Evolutionary conservation across 1,140 invertebrate genomes (phyloP), one percentile per base, ranked within the genome.

Genomic region (Psix sp.): DNA sequence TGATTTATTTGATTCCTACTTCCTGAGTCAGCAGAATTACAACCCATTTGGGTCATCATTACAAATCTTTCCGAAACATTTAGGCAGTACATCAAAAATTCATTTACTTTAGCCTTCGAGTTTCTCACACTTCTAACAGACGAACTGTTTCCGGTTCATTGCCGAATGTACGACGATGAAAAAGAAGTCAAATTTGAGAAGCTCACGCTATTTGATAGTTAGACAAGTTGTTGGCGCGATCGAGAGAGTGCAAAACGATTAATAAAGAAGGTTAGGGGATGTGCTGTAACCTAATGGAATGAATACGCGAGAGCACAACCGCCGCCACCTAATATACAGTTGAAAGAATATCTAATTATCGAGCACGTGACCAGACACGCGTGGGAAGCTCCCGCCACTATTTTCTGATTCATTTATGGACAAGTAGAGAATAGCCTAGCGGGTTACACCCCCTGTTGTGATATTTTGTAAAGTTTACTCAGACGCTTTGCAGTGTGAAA

Each of bases 331-430:
- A 84, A 84, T 84, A 79, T 62, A 80, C 77, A 51, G 74, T 20
- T 80, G 83, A 85, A 86, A 85, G 84, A 86, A 85, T 86, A 86
- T 85, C 84, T 86, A 86, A 85, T 86, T 86, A 86, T 85, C 79
- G 49, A 80, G 77, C 84, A 86, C 84, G 84, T 85, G 84, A 80
- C 84, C 46, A 21, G 83, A 75, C 84, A 85, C 84, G 84, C 84
- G 84, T 80, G 79, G 79, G 82, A 85, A 81, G 82, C 81, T 82
- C 79, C 80, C 79, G 77, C 74, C 77, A 77, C 72, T 84, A 85
- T 85, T 85, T 85, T 86, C 82, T 80, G 83, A 85, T 85, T 85
- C 84, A 82, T 84, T 85, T 83, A 80, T 78, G 62, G 72, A 57
- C 45, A 59, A 43, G 49, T 43, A 77, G 74, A 77, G 79, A 81